Conservation (phyloP, 1,140 invertebrate species). For the Leptopilina boulardi region DNA sequence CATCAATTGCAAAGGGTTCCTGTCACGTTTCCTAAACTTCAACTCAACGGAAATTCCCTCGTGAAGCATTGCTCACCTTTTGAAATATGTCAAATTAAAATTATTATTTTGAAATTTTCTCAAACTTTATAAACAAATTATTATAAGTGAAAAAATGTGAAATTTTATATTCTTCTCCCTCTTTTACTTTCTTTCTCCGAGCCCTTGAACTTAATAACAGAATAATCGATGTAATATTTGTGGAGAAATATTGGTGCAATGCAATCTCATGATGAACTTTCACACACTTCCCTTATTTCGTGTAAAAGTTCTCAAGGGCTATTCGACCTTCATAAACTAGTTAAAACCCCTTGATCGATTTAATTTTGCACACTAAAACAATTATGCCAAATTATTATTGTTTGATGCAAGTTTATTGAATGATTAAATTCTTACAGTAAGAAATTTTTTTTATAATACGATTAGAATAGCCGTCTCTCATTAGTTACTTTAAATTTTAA, state of each 20-base stretch:
- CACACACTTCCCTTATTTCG: conserved; percentile 6
- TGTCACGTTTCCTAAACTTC: conserved; percentile 7
- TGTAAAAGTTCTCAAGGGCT: conserved; percentile 9
- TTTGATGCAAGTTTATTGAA: background rate
- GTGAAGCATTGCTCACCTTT: background rate
- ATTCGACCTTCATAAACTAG: background rate
- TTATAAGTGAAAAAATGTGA: background rate
- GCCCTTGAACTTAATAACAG: conserved; percentile 8
- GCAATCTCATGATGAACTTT: conserved; percentile 9
- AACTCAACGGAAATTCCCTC: background rate
- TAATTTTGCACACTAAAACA: background rate
- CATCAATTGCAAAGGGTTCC: conserved; percentile 8
- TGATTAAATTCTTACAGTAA: background rate
- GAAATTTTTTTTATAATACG: no score
- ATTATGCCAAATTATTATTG: background rate
- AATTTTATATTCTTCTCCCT: background rate
- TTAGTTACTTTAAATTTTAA: no score
- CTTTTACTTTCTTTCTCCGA: background rate
- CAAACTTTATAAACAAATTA: no score
- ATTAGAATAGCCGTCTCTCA: no score
- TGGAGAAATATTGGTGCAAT: background rate
- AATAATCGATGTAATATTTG: conserved; percentile 7
- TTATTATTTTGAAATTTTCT: background rate
- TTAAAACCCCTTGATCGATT: background rate
- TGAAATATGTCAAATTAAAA: background rate